Evolutionary conservation across 2,797 vertebrate genomes (phyloP).

Genomic region (Sylvilagus floridanus): DNA sequence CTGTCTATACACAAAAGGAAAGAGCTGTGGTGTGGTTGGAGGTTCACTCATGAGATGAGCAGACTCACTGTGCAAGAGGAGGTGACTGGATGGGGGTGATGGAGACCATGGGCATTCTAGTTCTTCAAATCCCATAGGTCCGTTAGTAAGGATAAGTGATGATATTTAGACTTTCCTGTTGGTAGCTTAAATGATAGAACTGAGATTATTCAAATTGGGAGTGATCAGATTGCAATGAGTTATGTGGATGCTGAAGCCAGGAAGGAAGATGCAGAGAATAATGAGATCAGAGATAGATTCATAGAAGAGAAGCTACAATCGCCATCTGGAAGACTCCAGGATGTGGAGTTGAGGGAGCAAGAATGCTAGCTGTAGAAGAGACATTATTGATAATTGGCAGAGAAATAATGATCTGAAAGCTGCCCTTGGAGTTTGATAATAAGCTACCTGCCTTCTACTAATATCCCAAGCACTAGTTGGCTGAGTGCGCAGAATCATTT

Average conservation of each 20-base stretch:
- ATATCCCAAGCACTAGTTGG: not conserved
- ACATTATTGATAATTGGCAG: not conserved
- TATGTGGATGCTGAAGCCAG: not conserved
- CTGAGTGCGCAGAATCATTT: not conserved
- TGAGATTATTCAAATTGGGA: not conserved
- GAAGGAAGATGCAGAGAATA: not conserved
- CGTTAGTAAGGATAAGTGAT: not conserved
- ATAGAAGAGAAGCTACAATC: not conserved
- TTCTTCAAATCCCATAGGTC: not conserved
- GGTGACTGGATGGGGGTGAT: not conserved
- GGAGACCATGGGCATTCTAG: not conserved
- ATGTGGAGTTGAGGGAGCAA: not conserved
- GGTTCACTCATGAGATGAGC: not conserved
- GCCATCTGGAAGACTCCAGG: not conserved
- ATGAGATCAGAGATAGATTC: not conserved
- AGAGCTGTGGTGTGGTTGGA: not conserved
- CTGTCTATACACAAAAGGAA: not conserved
- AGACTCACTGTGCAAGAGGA: not conserved
- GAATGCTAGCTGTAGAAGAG: not conserved
- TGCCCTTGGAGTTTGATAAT: not conserved
- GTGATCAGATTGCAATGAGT: not conserved
- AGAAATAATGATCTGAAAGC: slow-evolving; percentile 8
- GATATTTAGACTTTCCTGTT: not conserved
- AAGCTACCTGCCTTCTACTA: not conserved
- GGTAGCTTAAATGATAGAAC: not conserved